A percentile compares a stretch with the other conserved stretches of the same genome.
These are phyloP conservation scores for Phacellophora camtschatica DNA, from an alignment of 30 jellyfish, hydroid and myxozoan genomes.

Conservation along the genomic window DNA sequence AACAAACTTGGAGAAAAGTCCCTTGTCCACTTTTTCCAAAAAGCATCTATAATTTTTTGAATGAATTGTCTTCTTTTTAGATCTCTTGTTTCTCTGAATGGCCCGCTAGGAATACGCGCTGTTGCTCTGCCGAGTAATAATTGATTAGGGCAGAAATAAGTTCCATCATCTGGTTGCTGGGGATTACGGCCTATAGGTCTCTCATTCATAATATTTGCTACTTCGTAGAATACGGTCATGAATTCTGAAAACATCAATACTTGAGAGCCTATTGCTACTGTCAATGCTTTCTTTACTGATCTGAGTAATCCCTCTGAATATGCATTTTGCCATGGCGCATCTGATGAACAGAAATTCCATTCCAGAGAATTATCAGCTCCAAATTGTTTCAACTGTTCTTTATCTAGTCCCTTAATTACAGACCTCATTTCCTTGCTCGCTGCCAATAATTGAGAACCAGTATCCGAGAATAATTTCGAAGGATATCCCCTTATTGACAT, in stretches of 20 bases:
- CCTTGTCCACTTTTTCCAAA: neutral
- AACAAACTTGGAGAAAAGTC: neutral
- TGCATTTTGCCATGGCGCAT: conserved; percentile 76
- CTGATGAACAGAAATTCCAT: conserved; percentile 73
- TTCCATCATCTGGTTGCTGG: conserved; percentile 80
- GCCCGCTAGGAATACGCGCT: conserved; percentile 78
- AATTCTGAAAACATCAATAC: conserved; percentile 54
- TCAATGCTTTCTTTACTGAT: conserved; percentile 39
- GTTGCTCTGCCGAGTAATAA: conserved; percentile 80
- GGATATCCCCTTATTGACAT: conserved; percentile 66
- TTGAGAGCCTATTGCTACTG: conserved; percentile 47
- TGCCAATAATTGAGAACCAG: conserved; percentile 68
- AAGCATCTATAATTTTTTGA: conserved; percentile 59
- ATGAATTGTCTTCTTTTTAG: conserved; percentile 63
- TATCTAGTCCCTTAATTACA: conserved; percentile 51
- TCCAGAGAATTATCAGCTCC: conserved; percentile 65
- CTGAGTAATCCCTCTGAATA: conserved; percentile 73
- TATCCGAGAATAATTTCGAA: conserved; percentile 47
- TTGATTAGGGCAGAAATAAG: conserved; percentile 76
- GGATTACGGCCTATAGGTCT: conserved; percentile 73
- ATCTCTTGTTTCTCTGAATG: conserved; percentile 61
- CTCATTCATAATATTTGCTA: conserved; percentile 57
- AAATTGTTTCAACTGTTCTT: conserved; percentile 25
- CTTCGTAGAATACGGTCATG: conserved; percentile 54
- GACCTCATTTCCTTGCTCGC: conserved; percentile 47